A percentile compares a stretch with the other conserved stretches of the same genome.
These are phyloP conservation scores for Muricea muricata DNA, from an alignment of 92 coral and sea anemone genomes.

Conservation along the genomic window DNA sequence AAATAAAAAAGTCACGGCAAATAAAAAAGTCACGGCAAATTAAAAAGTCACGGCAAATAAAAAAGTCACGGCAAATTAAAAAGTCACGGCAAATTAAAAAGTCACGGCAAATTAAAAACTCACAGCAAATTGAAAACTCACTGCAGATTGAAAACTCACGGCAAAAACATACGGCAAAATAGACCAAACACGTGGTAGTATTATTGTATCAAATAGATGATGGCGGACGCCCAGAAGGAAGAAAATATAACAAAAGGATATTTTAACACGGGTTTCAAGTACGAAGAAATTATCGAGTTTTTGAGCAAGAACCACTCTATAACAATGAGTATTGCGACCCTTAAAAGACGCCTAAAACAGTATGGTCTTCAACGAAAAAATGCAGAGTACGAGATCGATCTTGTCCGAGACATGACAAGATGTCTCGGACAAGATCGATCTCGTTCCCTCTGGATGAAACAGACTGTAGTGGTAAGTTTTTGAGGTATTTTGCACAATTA, in stretches of 20 bases:
- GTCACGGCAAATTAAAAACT: too few species aligned
- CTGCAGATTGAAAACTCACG: neutral
- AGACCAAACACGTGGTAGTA: conserved; percentile 12
- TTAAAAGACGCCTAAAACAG: conserved; percentile 32
- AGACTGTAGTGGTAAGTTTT: too few species aligned
- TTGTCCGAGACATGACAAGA: conserved; percentile 4
- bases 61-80: too few species aligned
- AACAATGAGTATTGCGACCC: neutral
- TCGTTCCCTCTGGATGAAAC: too few species aligned
- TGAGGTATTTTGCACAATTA: too few species aligned
- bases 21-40: too few species aligned
- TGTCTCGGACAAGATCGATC: too few species aligned
- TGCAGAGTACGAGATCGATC: conserved; percentile 16
- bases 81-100: too few species aligned
- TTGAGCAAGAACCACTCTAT: neutral
- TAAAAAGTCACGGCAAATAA: too few species aligned
- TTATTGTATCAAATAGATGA: too few species aligned
- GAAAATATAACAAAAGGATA: conserved; percentile 1
- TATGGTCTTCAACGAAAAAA: conserved; percentile 37
- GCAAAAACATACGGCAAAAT: conserved; percentile 10
- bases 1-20: too few species aligned
- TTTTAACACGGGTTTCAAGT: conserved; percentile 41
- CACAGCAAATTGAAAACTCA: too few species aligned
- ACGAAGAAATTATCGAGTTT: conserved; percentile 26
- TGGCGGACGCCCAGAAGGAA: conserved; percentile 27